Evolutionary conservation across 2,888 invertebrate genomes (phyloP).

Genomic region (Microctonus hyperodae): DNA sequence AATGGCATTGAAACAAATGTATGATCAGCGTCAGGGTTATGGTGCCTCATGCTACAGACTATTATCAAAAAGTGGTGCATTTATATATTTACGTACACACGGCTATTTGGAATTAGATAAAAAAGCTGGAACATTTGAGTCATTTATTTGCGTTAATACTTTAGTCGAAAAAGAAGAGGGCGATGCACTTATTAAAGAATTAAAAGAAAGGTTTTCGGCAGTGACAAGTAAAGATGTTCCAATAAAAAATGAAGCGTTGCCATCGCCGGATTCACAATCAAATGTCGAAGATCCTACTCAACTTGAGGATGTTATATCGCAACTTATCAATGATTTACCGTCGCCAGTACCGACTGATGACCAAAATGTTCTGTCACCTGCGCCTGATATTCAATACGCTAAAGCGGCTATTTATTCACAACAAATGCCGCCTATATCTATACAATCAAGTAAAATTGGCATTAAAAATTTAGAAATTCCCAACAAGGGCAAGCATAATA

Average conservation of each 20-base stretch:
- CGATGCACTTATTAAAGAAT: conserved; percentile 74
- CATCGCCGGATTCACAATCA: conserved; percentile 41
- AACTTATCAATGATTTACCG: conserved; percentile 68
- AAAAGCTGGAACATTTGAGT: conserved; percentile 77
- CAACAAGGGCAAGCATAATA: conserved; percentile 38
- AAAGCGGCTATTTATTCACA: conserved; percentile 58
- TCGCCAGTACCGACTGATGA: conserved; percentile 60
- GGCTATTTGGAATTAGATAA: conserved; percentile 86
- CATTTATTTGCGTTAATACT: conserved; percentile 87
- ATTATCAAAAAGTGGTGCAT: conserved; percentile 81
- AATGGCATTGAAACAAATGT: conserved; percentile 88
- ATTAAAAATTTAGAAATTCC: conserved; percentile 46
- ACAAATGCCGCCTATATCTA: conserved; percentile 54
- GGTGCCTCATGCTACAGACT: conserved; percentile 89
- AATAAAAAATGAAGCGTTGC: conserved; percentile 28
- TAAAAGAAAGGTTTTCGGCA: conserved; percentile 82
- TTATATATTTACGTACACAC: conserved; percentile 83
- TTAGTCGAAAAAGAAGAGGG: conserved; percentile 79
- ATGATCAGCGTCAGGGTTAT: conserved; percentile 81
- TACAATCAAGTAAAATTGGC: conserved; percentile 55
- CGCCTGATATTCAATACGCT: conserved; percentile 54
- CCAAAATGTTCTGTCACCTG: conserved; percentile 42
- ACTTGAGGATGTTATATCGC: conserved; percentile 76
- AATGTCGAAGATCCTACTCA: conserved; percentile 76
- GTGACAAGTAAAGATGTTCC: conserved; percentile 56